Evolutionary conservation across 2,113 vertebrate species (phyloP).

Genomic region (Phainopepla nitens): DNA sequence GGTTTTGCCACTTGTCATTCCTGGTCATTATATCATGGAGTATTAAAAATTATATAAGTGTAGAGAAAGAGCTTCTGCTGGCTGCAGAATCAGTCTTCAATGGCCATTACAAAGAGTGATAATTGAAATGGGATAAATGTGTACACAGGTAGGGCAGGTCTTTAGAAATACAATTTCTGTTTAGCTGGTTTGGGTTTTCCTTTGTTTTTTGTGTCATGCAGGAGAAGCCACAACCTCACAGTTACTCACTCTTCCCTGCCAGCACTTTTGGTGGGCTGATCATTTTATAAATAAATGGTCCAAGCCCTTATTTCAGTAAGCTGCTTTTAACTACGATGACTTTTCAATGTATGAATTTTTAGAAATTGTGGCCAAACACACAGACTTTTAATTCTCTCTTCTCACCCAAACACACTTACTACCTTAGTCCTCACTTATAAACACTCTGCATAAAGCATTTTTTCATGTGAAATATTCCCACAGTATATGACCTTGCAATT

Average conservation of each 20-base stretch:
- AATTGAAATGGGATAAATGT: background rate
- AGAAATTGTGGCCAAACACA: background rate
- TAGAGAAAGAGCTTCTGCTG: background rate
- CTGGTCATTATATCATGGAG: background rate
- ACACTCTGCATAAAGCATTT: background rate
- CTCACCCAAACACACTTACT: background rate
- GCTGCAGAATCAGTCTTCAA: background rate
- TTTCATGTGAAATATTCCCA: background rate
- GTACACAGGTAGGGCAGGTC: background rate
- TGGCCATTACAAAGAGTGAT: background rate
- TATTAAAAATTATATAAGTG: background rate
- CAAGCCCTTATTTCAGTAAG: background rate
- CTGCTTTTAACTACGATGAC: background rate
- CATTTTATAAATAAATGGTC: background rate
- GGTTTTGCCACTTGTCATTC: background rate
- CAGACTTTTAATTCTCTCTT: background rate
- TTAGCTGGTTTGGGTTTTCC: background rate
- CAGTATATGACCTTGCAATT: background rate
- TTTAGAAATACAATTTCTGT: background rate
- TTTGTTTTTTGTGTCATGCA: background rate
- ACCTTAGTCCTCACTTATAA: background rate
- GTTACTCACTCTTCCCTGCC: background rate
- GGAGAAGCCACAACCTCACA: background rate
- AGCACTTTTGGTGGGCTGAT: background rate
- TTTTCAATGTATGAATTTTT: background rate